These are phyloP conservation scores for Ophiothrix spiculata DNA, from an alignment of 35 echinoderm and acorn worm genomes.

Conservation along the genomic window DNA sequence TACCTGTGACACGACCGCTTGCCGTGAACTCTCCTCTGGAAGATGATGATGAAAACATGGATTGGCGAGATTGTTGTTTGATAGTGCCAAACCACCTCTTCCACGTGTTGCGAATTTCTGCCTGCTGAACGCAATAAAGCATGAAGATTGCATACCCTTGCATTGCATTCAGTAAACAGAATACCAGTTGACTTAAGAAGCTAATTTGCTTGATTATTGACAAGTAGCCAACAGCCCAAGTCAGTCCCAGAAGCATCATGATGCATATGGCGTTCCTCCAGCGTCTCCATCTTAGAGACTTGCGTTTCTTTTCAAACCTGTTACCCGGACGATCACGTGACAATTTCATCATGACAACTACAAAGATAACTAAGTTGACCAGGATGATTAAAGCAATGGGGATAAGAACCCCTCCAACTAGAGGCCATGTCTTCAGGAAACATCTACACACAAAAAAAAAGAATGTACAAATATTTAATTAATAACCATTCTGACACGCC, in stretches of 20 bases:
- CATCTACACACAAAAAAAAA: neutral
- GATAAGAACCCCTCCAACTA: constrained; percentile 28
- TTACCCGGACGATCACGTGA: neutral
- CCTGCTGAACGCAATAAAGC: constrained; percentile 31
- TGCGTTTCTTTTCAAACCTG: neutral
- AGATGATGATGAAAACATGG: neutral
- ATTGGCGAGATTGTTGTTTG: neutral
- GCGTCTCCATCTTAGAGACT: constrained; percentile 4
- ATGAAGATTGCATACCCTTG: constrained; percentile 43
- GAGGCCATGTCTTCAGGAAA: constrained; percentile 13
- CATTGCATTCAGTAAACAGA: constrained; percentile 33
- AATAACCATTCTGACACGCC: too few relatives aligned
- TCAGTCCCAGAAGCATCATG: constrained; percentile 25
- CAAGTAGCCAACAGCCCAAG: constrained; percentile 30
- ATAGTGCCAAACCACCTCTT: neutral
- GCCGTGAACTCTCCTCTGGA: neutral
- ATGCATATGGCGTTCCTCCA: constrained; percentile 32
- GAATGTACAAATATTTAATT: too few relatives aligned
- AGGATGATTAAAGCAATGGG: constrained; percentile 18
- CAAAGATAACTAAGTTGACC: constrained; percentile 31
- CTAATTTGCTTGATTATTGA: neutral
- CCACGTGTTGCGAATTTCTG: constrained; percentile 17
- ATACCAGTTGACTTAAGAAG: neutral
- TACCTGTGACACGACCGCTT: neutral
- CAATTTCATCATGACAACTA: constrained; percentile 5